Conservation (phyloP, 1,140 invertebrate genomes). For the Maniola jurtina region DNA sequence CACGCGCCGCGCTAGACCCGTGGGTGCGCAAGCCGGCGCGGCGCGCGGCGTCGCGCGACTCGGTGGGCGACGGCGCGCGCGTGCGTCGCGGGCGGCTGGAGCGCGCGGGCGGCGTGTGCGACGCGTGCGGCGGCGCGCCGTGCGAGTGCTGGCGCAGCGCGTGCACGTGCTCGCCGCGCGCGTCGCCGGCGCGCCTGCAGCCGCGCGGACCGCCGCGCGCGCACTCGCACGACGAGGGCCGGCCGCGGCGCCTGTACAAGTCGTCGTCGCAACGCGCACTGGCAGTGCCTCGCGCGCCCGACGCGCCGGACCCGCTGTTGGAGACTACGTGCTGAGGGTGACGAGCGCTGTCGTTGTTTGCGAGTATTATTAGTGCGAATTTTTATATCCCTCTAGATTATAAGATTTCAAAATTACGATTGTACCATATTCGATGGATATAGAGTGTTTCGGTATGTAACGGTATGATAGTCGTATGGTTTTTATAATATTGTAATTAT, state of each 20-base stretch:
- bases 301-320: constrained; percentile 53
- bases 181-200: constrained; percentile 37
- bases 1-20: constrained; percentile 41
- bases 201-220: constrained; percentile 24
- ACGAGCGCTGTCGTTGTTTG: constrained; percentile 36
- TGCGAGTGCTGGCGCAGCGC: constrained; percentile 39
- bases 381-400: constrained; percentile 65
- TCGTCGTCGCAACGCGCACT: constrained; percentile 29
- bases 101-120: constrained; percentile 48
- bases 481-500: constrained; percentile 62
- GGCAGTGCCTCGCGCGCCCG: constrained; percentile 28
- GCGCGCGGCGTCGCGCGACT: constrained; percentile 32
- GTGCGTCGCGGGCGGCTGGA: constrained; percentile 47
- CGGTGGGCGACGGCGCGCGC: constrained; percentile 20
- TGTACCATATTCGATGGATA: constrained; percentile 60
- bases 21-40: constrained; percentile 48
- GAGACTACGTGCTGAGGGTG: constrained; percentile 61
- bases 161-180: constrained; percentile 10
- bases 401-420: constrained; percentile 74
- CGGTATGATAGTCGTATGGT: constrained; percentile 55
- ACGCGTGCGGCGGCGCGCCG: constrained; percentile 41
- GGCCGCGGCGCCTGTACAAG: constrained; percentile 38
- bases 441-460: constrained; percentile 48
- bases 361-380: constrained; percentile 73
- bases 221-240: constrained; percentile 51